Percentiles rank a stretch among this genome's conserved stretches.
These are phyloP conservation scores for Xiphophorus birchmanni DNA, from an alignment of 2,797 vertebrate species.

Conservation along the genomic window DNA sequence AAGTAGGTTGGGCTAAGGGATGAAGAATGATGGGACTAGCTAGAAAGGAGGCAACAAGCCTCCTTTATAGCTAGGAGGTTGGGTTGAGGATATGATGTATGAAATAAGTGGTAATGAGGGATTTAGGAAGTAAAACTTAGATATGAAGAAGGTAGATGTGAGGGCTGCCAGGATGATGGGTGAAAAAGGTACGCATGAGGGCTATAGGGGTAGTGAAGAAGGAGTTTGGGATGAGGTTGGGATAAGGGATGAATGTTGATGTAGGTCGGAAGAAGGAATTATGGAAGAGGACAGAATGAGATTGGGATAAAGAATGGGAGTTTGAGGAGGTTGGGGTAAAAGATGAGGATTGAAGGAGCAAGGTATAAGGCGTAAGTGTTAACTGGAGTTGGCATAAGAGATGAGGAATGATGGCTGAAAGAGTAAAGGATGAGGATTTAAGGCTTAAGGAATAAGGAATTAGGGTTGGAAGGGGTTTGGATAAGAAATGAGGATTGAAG, in stretches of 20 bases:
- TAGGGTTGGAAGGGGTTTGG: neutral
- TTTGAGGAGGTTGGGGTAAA: neutral
- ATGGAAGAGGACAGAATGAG: neutral
- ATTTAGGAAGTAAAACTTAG: neutral
- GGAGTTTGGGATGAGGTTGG: neutral
- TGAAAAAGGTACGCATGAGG: neutral
- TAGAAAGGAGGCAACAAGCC: no score
- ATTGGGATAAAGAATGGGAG: neutral
- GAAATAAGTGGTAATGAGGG: neutral
- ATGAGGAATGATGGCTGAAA: neutral
- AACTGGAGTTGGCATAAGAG: neutral
- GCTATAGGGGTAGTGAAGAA: neutral
- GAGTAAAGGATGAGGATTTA: neutral
- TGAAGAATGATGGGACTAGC: neutral
- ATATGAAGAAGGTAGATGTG: neutral
- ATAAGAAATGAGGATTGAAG: neutral
- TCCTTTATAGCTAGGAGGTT: neutral
- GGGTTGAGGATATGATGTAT: neutral
- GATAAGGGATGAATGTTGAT: neutral
- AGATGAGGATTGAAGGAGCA: neutral
- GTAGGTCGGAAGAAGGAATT: neutral
- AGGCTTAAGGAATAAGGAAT: neutral
- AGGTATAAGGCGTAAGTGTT: neutral
- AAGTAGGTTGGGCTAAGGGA: neutral
- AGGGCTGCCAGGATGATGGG: neutral